Percentiles rank a stretch among this genome's conserved stretches.
Evolutionary conservation across 92 coral and sea anemone species (phyloP).

Genomic region (Porites rus): DNA sequence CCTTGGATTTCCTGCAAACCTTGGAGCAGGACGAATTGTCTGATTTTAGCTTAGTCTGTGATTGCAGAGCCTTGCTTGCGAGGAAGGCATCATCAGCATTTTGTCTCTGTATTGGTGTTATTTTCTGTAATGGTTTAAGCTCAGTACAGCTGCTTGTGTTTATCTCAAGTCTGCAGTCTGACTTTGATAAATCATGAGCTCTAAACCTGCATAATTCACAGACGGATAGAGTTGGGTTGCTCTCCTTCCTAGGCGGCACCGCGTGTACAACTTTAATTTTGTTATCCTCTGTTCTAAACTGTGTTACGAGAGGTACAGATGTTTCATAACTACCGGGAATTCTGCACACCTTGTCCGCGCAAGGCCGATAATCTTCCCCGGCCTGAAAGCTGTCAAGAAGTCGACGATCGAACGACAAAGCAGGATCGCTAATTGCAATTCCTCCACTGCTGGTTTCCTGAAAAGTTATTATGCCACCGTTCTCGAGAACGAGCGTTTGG

Average conservation of each 20-base stretch:
- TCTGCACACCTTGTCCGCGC: conserved; percentile 37
- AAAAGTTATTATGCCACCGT: conserved; percentile 80
- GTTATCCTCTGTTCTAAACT: conserved; percentile 66
- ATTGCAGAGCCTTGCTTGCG: conserved; percentile 57
- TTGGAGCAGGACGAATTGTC: conserved; percentile 54
- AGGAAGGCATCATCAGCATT: conserved; percentile 79
- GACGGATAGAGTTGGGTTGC: conserved; percentile 35
- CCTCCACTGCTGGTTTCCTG: conserved; percentile 78
- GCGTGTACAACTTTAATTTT: conserved; percentile 73
- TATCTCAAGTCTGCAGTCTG: conserved; percentile 13
- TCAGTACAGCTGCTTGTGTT: conserved; percentile 48
- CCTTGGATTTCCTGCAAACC: conserved; percentile 51
- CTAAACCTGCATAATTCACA: conserved; percentile 71
- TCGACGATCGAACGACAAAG: conserved; percentile 87
- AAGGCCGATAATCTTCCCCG: conserved; percentile 60
- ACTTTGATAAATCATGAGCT: conserved; percentile 49
- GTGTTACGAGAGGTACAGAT: conserved; percentile 59
- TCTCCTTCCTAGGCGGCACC: conserved; percentile 41
- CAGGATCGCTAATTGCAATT: conserved; percentile 86
- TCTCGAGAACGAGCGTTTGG: conserved; percentile 73
- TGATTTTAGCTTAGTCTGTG: conserved; percentile 65
- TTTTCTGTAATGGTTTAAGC: conserved; percentile 79
- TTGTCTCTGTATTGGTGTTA: conserved; percentile 84
- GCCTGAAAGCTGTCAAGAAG: conserved; percentile 70
- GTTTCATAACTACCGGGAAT: conserved; percentile 38